Evolutionary conservation across 1,140 invertebrate genomes (phyloP).

Genomic region (Tetramorium parvispinum): DNA sequence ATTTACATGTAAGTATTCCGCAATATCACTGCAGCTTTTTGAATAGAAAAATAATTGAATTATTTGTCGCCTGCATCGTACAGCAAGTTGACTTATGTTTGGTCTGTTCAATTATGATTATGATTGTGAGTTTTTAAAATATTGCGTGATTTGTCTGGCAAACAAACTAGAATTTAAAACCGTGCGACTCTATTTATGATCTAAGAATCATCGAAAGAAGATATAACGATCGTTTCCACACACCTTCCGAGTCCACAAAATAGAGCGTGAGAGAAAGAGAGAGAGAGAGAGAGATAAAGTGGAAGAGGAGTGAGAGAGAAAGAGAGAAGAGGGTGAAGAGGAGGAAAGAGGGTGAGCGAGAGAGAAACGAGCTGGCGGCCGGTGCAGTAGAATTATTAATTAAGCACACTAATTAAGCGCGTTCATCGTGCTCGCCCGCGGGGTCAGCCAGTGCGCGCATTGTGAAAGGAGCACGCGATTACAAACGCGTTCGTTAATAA

Average conservation of each 20-base stretch:
- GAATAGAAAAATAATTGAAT: background rate
- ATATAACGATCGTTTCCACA: slow-evolving; percentile 68
- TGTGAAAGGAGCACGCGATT: slow-evolving; percentile 72
- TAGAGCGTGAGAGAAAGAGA: background rate
- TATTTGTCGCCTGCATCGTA: background rate
- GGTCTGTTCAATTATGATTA: background rate
- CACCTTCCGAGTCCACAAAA: slow-evolving; percentile 43
- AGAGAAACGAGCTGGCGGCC: slow-evolving; percentile 63
- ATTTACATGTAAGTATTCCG: background rate
- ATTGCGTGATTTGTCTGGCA: background rate
- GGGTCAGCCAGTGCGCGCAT: slow-evolving; percentile 70
- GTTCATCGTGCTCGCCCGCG: slow-evolving; percentile 72
- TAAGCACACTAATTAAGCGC: slow-evolving; percentile 75
- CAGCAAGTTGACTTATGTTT: background rate
- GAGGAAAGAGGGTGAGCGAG: slow-evolving; percentile 23
- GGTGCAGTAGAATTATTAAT: slow-evolving; percentile 72
- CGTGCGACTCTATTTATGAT: slow-evolving; percentile 45
- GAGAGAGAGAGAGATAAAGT: background rate
- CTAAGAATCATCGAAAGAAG: slow-evolving; percentile 69
- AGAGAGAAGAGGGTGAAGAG: background rate
- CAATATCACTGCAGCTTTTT: background rate
- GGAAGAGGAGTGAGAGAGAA: background rate
- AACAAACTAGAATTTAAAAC: background rate
- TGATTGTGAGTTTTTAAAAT: background rate
- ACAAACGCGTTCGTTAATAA: slow-evolving; percentile 76